Conservation (phyloP, 2,797 vertebrate genomes). For the Tadarida brasiliensis region DNA sequence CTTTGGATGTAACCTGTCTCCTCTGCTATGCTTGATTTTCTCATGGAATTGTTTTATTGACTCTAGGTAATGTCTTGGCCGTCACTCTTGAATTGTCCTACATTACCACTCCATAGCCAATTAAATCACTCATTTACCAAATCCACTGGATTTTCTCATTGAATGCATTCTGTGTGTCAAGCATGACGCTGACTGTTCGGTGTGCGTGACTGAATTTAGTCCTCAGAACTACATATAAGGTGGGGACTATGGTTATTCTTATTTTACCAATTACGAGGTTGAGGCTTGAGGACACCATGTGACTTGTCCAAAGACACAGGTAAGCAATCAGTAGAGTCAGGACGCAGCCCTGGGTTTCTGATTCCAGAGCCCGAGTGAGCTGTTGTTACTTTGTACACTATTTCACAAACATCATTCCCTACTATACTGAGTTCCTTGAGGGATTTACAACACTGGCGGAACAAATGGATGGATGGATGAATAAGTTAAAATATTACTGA, state of each 20-base stretch:
- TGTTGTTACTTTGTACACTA: background rate
- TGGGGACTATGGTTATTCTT: background rate
- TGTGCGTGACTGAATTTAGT: background rate
- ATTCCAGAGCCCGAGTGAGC: background rate
- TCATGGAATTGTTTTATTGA: background rate
- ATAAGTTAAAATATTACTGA: background rate
- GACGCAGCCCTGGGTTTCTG: rapidly evolving
- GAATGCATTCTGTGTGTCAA: background rate
- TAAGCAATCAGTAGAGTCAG: background rate
- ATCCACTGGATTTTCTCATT: background rate
- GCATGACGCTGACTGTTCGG: background rate
- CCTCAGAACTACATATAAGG: background rate
- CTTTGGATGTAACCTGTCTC: background rate
- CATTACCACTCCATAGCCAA: background rate
- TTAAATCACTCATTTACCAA: background rate
- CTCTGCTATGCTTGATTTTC: background rate
- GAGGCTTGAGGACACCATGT: background rate
- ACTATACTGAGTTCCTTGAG: background rate
- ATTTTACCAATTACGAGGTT: background rate
- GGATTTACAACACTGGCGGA: background rate
- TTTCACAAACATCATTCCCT: background rate
- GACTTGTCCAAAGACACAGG: background rate
- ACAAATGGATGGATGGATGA: background rate
- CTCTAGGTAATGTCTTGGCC: background rate
- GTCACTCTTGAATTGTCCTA: background rate